A percentile compares a stretch with the other conserved stretches of the same genome.
phyloP scores from a whole-genome alignment of 2,113 vertebrate genomes.

The Solenodon paradoxus region DNA sequence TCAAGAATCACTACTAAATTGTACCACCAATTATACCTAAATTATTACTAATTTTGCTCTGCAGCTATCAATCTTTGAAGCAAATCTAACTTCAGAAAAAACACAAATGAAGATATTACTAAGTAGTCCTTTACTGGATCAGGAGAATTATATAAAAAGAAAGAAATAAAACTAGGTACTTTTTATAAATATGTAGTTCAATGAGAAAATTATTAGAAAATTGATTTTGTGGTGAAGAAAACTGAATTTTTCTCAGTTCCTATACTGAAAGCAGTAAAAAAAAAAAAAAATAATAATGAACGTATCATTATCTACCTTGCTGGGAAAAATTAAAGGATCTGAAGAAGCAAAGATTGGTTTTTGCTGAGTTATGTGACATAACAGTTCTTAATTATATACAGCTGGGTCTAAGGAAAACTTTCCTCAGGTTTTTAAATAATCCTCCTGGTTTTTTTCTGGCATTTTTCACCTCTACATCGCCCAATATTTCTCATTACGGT shows the following conservation, averaged over 20 bases:
- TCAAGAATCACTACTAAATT: not conserved
- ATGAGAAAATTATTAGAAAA: slow-evolving; percentile 19
- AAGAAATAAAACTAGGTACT: not conserved
- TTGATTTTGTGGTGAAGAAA: too few relatives aligned
- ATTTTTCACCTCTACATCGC: not conserved
- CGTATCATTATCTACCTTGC: not conserved
- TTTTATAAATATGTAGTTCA: slow-evolving; percentile 36
- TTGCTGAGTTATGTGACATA: not conserved
- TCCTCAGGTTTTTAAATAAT: not conserved
- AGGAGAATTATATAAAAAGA: slow-evolving; percentile 24
- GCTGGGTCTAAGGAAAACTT: not conserved
- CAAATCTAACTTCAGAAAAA: slow-evolving; percentile 42
- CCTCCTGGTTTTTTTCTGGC: not conserved
- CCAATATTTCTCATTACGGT: slow-evolving; percentile 13
- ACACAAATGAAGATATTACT: slow-evolving; percentile 18
- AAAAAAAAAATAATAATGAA: too few relatives aligned
- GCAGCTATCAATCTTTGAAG: not conserved
- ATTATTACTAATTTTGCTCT: not conserved
- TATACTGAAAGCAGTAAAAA: not conserved
- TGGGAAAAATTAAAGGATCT: slow-evolving; percentile 25
- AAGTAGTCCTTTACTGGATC: slow-evolving; percentile 6
- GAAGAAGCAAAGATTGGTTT: not conserved
- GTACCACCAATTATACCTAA: not conserved
- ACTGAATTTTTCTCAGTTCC: slow-evolving; percentile 27
- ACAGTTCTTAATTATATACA: not conserved